phyloP scores from a whole-genome alignment of 2,113 vertebrate genomes.

The Dromiciops gliroides region DNA sequence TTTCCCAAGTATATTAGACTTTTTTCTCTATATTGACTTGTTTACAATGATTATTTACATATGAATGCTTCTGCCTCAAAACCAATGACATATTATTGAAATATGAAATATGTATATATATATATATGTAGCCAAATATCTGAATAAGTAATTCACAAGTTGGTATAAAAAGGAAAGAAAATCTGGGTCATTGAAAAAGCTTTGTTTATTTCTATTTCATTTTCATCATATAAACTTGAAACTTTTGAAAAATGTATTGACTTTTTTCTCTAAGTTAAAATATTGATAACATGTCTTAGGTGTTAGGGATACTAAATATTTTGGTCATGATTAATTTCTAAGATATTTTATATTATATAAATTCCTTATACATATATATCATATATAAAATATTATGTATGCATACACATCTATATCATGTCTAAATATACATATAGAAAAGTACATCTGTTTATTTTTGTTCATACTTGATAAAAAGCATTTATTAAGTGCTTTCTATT shows the following conservation, averaged over 20 bases:
- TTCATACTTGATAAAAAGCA: not conserved
- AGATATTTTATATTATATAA: not conserved
- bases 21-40: slow-evolving; percentile 53
- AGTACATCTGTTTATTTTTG: not conserved
- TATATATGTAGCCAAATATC: slow-evolving; percentile 1
- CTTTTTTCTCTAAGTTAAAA: slow-evolving; percentile 30
- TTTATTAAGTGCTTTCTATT: not conserved
- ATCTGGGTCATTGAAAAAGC: not conserved
- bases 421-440: not conserved
- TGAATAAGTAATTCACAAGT: slow-evolving; percentile 33
- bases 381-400: not conserved
- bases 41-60: slow-evolving; percentile 53
- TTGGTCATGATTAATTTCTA: not conserved
- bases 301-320: slow-evolving; percentile 10
- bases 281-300: not conserved
- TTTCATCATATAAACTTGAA: slow-evolving; percentile 32
- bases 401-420: not conserved
- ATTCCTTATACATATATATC: not conserved
- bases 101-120: slow-evolving; percentile 15
- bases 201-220: not conserved
- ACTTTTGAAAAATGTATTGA: slow-evolving; percentile 4
- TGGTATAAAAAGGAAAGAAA: not conserved
- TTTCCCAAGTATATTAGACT: slow-evolving; percentile 54
- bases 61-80: slow-evolving; percentile 49
- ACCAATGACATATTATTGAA: slow-evolving; percentile 44